A percentile compares a stretch with the other conserved stretches of the same genome.
These are phyloP conservation scores for Mirounga angustirostris DNA, from an alignment of 2,113 vertebrate species.

Conservation along the genomic window DNA sequence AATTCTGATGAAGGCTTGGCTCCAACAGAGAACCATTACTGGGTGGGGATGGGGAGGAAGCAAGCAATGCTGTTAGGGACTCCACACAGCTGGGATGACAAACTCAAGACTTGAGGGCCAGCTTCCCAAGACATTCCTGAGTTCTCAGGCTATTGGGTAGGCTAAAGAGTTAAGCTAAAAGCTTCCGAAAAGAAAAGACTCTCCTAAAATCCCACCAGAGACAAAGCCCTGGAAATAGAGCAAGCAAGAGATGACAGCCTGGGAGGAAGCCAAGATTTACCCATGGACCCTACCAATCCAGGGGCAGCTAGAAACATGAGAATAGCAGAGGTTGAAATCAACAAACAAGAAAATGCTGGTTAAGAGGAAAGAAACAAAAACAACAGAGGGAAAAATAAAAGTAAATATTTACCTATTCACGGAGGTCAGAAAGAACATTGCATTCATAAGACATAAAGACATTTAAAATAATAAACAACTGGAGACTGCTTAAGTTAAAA, in stretches of 20 bases:
- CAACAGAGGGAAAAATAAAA: not conserved
- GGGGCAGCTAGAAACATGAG: not conserved
- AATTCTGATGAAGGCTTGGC: not conserved
- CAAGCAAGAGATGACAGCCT: not conserved
- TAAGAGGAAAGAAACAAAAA: not conserved
- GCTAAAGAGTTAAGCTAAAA: not conserved
- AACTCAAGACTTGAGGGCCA: not conserved
- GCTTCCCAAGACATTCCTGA: not conserved
- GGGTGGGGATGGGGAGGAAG: not conserved
- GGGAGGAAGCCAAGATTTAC: not conserved
- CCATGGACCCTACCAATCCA: fast-evolving
- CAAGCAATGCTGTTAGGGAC: not conserved
- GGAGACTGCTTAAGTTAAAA: not conserved
- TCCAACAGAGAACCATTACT: no score
- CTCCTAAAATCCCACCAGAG: not conserved
- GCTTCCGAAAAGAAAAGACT: not conserved
- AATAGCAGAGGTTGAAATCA: not conserved
- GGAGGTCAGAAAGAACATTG: not conserved
- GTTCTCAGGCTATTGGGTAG: not conserved
- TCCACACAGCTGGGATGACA: not conserved
- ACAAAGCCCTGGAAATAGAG: not conserved
- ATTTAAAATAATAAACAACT: not conserved
- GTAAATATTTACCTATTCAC: not conserved
- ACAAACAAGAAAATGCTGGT: not conserved
- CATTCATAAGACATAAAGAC: not conserved